phyloP scores from a whole-genome alignment of 2,797 vertebrate genomes.

The Cheirogaleus major region DNA sequence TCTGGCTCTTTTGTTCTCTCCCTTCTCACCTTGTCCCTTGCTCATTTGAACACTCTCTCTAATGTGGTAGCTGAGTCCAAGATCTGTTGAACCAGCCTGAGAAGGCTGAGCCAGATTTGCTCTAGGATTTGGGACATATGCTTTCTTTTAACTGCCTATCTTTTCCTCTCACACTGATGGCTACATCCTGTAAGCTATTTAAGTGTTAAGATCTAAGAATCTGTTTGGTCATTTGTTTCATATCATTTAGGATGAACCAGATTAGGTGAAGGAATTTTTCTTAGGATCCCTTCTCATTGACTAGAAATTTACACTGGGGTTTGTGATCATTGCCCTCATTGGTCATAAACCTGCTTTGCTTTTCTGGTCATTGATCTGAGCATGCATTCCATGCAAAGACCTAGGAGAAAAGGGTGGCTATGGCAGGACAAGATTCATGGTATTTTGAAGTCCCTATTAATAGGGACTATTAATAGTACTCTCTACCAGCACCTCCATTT shows the following conservation, averaged over 20 bases:
- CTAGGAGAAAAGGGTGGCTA: not conserved
- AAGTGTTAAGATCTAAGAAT: slow-evolving; percentile 34
- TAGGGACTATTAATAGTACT: not conserved
- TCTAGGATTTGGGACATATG: not conserved
- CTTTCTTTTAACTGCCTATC: not conserved
- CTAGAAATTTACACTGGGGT: not conserved
- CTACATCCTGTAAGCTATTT: not conserved
- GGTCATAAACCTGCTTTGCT: not conserved
- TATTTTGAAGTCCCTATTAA: not conserved
- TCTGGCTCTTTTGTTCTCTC: not conserved
- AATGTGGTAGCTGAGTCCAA: not conserved
- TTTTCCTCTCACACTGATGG: not conserved
- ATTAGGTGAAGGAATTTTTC: slow-evolving; percentile 43
- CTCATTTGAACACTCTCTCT: not conserved
- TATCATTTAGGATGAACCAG: slow-evolving; percentile 25
- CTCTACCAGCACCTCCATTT: not conserved
- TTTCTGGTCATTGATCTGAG: slow-evolving; percentile 13
- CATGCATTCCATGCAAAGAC: not conserved
- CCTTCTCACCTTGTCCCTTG: accelerated
- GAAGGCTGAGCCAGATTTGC: not conserved
- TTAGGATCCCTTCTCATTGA: not conserved
- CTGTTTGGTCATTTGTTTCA: slow-evolving; percentile 5
- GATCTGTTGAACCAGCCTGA: not conserved
- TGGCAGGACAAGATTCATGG: not conserved
- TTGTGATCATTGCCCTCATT: not conserved